Evolutionary conservation across 1,140 invertebrate species (phyloP).

Genomic region (Drosophila pachea): DNA sequence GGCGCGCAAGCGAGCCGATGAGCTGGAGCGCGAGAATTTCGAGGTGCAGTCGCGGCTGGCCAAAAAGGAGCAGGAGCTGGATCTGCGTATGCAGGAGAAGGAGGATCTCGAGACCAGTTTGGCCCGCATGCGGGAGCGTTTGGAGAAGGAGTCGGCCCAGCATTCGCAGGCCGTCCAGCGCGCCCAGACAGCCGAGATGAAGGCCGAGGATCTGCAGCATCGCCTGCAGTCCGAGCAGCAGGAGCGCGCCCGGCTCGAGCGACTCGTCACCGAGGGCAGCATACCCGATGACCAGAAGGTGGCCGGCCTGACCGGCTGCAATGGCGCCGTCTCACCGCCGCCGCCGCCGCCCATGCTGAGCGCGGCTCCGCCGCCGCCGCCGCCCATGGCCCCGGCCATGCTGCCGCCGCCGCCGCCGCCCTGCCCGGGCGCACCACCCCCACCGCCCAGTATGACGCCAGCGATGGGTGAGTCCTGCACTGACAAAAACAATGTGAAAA

Average conservation of each 20-base stretch:
- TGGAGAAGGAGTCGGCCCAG: conserved; percentile 93
- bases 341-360: conserved; percentile 82
- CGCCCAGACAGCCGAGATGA: conserved; percentile 86
- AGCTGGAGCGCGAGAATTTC: conserved; percentile 92
- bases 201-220: conserved; percentile 85
- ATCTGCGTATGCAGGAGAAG: conserved; percentile 92
- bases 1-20: conserved; percentile 91
- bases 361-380: conserved; percentile 80
- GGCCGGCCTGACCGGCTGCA: conserved; percentile 75
- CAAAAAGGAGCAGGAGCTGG: conserved; percentile 96
- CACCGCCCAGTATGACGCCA: conserved; percentile 78
- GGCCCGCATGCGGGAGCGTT: conserved; percentile 89
- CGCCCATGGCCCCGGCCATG: conserved; percentile 79
- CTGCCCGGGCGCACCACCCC: conserved; percentile 79
- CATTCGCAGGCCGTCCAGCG: conserved; percentile 93
- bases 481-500: background rate
- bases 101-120: conserved; percentile 94
- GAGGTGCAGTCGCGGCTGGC: conserved; percentile 91
- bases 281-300: conserved; percentile 96
- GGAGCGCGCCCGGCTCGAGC: conserved; percentile 89
- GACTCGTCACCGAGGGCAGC: conserved; percentile 91
- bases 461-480: conserved; percentile 58
- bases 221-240: conserved; percentile 89
- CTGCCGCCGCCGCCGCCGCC: conserved; percentile 80
- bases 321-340: conserved; percentile 80